Base-by-base conservation (phyloP, 2,888 invertebrate species). In the Dyspetes luteomarginatus region DNA sequence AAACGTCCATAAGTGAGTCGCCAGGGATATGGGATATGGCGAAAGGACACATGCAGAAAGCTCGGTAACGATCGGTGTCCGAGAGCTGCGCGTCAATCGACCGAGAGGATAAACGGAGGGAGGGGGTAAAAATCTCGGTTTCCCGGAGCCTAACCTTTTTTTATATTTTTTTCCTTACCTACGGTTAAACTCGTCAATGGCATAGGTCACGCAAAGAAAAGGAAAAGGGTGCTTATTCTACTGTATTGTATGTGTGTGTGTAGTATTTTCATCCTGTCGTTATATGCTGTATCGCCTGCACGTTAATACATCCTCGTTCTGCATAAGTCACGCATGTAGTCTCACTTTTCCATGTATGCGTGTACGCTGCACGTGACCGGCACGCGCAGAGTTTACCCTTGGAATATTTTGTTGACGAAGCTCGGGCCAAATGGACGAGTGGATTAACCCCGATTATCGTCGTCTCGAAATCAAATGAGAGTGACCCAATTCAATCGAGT, bases 121-220 rank as follows among this genome's bases (percentile, higher is more conserved):
- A 30, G 67, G 41, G 15, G 28, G 30, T 22, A 2, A 50, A 50
- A 50, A 15, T 36, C 68, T 62, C 52, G 30, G 41, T 55, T 52
- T 65, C 56, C 48, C 48, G 60, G 43, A 52, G 72, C 52, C 50
- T 62, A 30, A 26, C 41, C 62, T 52, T 26, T 73, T 74, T 65
- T 55, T 43, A 43, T 76, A 30, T 69, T 76, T 55, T 62, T 76
- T 68, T 43, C 41, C 68, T 76, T 69, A 69, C 62, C 60, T 69
- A 69, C 68, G 62, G 62, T 69, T n/a, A 76, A 68, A 55, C 69
- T 62, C 52, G 56, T 36, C 76, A 55, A 64, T n/a, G 56, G 65
- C 74, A 74, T 69, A 55, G 76, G 62, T 76, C 76, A 76, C 55
- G 76, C 69, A 62, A 69, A 62, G 62, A 48, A 48, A 60, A 36